Conservation (phyloP, 2,888 invertebrate species). For the Cryptus viduatorius region DNA sequence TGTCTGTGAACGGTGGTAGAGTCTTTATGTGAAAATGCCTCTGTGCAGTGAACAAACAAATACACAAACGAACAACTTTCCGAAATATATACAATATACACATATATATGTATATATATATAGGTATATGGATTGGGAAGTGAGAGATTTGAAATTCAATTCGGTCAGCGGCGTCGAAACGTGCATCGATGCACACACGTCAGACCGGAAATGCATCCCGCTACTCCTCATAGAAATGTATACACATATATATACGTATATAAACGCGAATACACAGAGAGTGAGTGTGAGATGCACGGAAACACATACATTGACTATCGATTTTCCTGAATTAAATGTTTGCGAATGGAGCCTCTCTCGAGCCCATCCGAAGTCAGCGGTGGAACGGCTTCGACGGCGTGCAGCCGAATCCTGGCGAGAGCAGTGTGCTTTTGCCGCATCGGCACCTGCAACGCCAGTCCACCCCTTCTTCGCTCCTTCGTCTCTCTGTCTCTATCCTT, state of each 20-base stretch:
- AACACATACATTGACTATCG: slow-evolving; percentile 69
- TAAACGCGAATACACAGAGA: not conserved
- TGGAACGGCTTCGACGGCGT: slow-evolving; percentile 62
- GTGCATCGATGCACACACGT: slow-evolving; percentile 38
- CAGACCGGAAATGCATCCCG: slow-evolving; percentile 36
- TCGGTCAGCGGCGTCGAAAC: slow-evolving; percentile 53
- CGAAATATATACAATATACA: not conserved
- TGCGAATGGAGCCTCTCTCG: slow-evolving; percentile 70
- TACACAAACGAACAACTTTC: not conserved
- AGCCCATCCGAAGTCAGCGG: slow-evolving; percentile 24
- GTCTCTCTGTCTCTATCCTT: not conserved
- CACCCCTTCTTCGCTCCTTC: slow-evolving; percentile 28
- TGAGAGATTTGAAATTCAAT: slow-evolving; percentile 75
- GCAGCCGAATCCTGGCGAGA: slow-evolving; percentile 62
- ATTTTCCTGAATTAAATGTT: slow-evolving; percentile 79
- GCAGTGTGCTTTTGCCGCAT: slow-evolving; percentile 68
- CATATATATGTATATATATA: not conserved
- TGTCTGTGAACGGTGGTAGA: not conserved
- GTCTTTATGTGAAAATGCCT: not conserved
- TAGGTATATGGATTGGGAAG: slow-evolving; percentile 59
- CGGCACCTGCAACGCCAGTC: slow-evolving; percentile 75
- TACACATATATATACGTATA: not conserved
- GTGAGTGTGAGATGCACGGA: not conserved
- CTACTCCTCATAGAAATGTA: not conserved
- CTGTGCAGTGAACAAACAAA: not conserved